phyloP scores from a whole-genome alignment of 2,888 invertebrate species.

The Tipula confusa region DNA sequence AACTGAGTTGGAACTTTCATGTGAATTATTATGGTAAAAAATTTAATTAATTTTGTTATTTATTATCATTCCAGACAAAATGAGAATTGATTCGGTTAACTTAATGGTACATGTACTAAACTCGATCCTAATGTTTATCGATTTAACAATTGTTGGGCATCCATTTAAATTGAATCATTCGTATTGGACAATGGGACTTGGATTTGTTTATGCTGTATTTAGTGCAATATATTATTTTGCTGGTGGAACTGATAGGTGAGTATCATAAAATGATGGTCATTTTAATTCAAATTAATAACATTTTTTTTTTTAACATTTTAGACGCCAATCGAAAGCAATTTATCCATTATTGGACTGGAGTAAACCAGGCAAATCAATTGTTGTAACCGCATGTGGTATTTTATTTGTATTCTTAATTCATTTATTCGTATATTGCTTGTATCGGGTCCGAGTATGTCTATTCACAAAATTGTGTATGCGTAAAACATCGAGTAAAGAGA shows the following conservation, averaged over 20 bases:
- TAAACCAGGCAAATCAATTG: conserved; percentile 56
- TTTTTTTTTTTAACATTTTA: conserved; percentile 43
- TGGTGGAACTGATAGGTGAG: conserved; percentile 66
- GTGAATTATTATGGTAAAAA: no score
- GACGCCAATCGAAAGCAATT: conserved; percentile 60
- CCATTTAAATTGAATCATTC: conserved; percentile 57
- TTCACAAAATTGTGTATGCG: conserved; percentile 49
- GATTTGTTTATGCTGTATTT: conserved; percentile 63
- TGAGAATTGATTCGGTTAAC: conserved; percentile 49
- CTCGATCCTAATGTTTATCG: conserved; percentile 66
- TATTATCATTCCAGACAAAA: conserved; percentile 40
- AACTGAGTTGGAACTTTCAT: no score
- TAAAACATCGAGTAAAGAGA: conserved; percentile 41
- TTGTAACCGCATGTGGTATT: conserved; percentile 57
- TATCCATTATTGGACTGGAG: conserved; percentile 77
- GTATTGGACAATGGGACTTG: conserved; percentile 60
- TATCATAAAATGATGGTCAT: conserved; percentile 13
- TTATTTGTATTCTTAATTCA: conserved; percentile 59
- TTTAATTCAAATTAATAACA: background rate
- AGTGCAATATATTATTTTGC: conserved; percentile 64
- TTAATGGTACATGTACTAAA: conserved; percentile 57
- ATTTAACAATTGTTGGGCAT: conserved; percentile 66
- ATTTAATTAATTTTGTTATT: no score
- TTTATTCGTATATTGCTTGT: conserved; percentile 54
- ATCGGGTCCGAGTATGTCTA: conserved; percentile 51